phyloP scores from a whole-genome alignment of 1,140 invertebrate species.

The Cyrtorhinus lividipennis region DNA sequence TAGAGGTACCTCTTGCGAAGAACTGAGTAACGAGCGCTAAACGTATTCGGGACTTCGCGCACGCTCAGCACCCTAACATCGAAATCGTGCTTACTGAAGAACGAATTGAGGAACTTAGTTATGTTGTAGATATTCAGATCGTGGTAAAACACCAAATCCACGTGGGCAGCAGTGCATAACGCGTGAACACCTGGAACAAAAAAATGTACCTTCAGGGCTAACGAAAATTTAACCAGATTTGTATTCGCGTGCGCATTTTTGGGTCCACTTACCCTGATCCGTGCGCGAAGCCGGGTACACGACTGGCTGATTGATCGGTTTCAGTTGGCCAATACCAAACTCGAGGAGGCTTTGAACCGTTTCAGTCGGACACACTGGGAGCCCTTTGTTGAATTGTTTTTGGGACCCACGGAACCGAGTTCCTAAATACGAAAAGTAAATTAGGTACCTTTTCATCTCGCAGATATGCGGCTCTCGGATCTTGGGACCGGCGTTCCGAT shows the following conservation, averaged over 20 bases:
- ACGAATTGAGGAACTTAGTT: conserved; percentile 14
- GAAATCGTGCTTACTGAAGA: conserved; percentile 15
- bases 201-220: no score
- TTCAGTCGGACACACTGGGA: neutral
- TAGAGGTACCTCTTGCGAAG: conserved; percentile 21
- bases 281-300: conserved; percentile 15
- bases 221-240: no score
- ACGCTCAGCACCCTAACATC: conserved; percentile 19
- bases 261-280: no score
- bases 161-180: conserved; percentile 20
- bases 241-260: no score
- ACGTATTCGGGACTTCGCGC: conserved; percentile 20
- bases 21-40: conserved; percentile 21
- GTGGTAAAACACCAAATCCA: conserved; percentile 18
- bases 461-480: no score
- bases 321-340: neutral
- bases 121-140: neutral
- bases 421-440: conserved; percentile 22
- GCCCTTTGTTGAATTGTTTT: conserved; percentile 18
- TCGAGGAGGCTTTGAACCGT: conserved; percentile 22
- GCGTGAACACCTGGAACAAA: no score
- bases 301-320: neutral
- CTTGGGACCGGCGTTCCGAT: no score
- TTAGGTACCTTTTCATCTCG: conserved; percentile 20
- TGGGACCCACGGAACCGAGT: conserved; percentile 22